Evolutionary conservation across 2,113 vertebrate genomes (phyloP).

Genomic region (Anguilla japonica): DNA sequence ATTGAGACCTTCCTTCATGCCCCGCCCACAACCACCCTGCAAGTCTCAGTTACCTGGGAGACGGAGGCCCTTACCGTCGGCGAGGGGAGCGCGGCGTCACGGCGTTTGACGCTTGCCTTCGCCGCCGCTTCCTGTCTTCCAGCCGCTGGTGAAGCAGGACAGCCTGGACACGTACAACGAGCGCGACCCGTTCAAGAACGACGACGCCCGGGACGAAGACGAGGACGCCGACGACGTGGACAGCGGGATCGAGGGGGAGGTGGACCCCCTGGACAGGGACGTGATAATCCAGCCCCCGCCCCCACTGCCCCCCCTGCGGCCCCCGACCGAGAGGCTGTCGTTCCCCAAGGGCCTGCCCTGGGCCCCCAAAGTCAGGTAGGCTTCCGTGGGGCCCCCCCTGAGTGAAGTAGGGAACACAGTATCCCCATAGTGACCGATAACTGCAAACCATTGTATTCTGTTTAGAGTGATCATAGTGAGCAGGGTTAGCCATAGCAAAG

Average conservation of each 20-base stretch:
- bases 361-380: slow-evolving; percentile 96
- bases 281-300: slow-evolving; percentile 72
- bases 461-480: no score
- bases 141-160: slow-evolving; percentile 94
- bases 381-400: background rate
- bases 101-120: background rate
- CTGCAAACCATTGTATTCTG: no score
- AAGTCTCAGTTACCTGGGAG: background rate
- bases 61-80: slow-evolving; percentile 5
- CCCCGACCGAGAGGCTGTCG: slow-evolving; percentile 77
- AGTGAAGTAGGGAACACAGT: no score
- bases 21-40: background rate
- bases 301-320: slow-evolving; percentile 57
- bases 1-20: background rate
- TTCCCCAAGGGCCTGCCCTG: slow-evolving; percentile 96
- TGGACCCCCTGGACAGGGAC: slow-evolving; percentile 87
- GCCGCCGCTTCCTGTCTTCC: slow-evolving; percentile 36
- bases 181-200: slow-evolving; percentile 92
- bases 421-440: no score
- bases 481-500: background rate
- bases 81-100: no score
- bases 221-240: slow-evolving; percentile 82
- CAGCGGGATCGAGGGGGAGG: slow-evolving; percentile 81
- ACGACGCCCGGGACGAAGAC: slow-evolving; percentile 82
- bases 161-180: slow-evolving; percentile 96